These are phyloP conservation scores for Macroramphosus scolopax DNA, from an alignment of 2,797 vertebrate genomes.

Conservation along the genomic window DNA sequence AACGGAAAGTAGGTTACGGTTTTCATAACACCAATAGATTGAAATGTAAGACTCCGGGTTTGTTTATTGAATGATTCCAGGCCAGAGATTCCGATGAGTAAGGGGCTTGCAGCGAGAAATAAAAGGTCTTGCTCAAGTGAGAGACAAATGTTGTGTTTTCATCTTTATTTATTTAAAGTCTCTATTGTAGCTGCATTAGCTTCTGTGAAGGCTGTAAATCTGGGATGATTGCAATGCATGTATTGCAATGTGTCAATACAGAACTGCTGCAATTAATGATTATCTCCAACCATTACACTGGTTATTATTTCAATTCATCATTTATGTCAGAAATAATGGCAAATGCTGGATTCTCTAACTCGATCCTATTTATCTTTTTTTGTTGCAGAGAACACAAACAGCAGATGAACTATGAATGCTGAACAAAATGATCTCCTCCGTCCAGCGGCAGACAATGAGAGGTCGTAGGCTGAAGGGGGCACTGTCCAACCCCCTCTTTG, in stretches of 20 bases:
- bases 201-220: constrained; percentile 41
- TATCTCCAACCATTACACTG: too few relatives aligned
- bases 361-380: constrained; percentile 18
- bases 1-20: constrained; percentile 22
- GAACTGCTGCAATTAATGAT: background rate
- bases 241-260: constrained; percentile 7
- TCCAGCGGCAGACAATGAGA: constrained; percentile 99
- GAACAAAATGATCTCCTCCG: constrained; percentile 99
- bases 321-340: too few relatives aligned
- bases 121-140: constrained; percentile 13
- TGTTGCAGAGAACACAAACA: constrained; percentile 83
- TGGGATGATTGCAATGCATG: constrained; percentile 39
- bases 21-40: constrained; percentile 3
- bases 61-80: constrained; percentile 32
- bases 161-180: constrained; percentile 35
- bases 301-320: too few relatives aligned
- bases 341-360: too few relatives aligned
- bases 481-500: constrained; percentile 97
- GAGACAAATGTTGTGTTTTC: constrained; percentile 34
- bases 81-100: constrained; percentile 17
- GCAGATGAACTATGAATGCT: constrained; percentile 99
- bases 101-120: constrained; percentile 32
- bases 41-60: background rate
- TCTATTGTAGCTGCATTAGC: constrained; percentile 28
- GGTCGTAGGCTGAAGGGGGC: constrained; percentile 99